Conservation (phyloP, 2,888 invertebrate species). For the Adineta ricciae region DNA sequence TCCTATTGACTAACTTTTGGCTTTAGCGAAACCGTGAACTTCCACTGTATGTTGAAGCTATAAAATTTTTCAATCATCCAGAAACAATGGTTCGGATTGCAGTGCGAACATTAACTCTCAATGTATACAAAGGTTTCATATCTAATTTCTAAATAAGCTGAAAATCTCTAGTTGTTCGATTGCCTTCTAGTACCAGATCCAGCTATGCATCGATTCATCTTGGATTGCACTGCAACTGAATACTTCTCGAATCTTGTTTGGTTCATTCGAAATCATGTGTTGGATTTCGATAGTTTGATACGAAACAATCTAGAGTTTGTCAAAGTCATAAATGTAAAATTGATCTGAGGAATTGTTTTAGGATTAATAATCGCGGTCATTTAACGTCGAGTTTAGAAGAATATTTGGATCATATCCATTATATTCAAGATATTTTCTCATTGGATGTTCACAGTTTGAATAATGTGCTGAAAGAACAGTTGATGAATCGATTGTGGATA, state of each 20-base stretch:
- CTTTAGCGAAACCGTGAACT: conserved; percentile 88
- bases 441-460: conserved; percentile 82
- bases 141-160: too few relatives aligned
- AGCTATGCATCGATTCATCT: conserved; percentile 81
- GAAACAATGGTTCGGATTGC: conserved; percentile 99
- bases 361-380: conserved; percentile 77
- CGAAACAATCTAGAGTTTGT: conserved; percentile 78
- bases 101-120: conserved; percentile 87
- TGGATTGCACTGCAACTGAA: conserved; percentile 88
- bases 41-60: conserved; percentile 93
- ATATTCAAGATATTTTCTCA: conserved; percentile 86
- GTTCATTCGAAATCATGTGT: conserved; percentile 93
- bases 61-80: conserved; percentile 96
- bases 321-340: conserved; percentile 58
- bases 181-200: conserved; percentile 20
- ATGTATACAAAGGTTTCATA: conserved; percentile 63
- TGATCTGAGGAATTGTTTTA: conserved; percentile 60
- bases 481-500: conserved; percentile 78
- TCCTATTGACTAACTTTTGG: conserved; percentile 39
- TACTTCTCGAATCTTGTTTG: conserved; percentile 97
- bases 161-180: too few relatives aligned
- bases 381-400: conserved; percentile 87
- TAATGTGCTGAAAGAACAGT: conserved; percentile 81
- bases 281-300: conserved; percentile 86
- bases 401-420: conserved; percentile 90